phyloP scores from a whole-genome alignment of 2,797 vertebrate species.

The Luscinia luscinia region DNA sequence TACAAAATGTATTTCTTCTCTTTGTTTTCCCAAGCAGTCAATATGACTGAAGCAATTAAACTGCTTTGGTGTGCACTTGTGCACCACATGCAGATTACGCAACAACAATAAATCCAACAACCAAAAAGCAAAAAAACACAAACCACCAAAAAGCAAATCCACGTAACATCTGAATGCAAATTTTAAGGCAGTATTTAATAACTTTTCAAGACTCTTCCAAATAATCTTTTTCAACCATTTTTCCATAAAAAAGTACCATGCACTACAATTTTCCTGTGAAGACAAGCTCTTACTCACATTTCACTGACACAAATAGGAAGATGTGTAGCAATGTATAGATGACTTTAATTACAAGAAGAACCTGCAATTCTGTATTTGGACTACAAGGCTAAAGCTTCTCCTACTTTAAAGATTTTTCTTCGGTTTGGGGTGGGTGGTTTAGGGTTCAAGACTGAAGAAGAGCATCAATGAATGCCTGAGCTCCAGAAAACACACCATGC shows the following conservation, averaged over 20 bases:
- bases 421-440: too few relatives aligned
- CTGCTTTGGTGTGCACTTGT: background rate
- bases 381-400: background rate
- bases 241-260: background rate
- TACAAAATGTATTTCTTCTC: background rate
- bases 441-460: background rate
- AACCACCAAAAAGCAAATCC: background rate
- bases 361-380: background rate
- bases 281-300: background rate
- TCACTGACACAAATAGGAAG: background rate
- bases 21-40: background rate
- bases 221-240: background rate
- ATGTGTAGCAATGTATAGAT: rapidly evolving
- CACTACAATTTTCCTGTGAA: background rate
- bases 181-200: background rate
- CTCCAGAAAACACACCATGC: background rate
- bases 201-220: background rate
- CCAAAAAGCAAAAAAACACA: background rate
- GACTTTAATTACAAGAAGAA: background rate
- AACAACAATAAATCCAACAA: background rate
- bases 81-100: background rate
- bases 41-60: background rate
- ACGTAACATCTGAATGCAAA: background rate
- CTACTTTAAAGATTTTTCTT: background rate
- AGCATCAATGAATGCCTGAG: background rate